These are phyloP conservation scores for Drosophila merina DNA, from an alignment of 2,888 invertebrate genomes.

Conservation along the genomic window DNA sequence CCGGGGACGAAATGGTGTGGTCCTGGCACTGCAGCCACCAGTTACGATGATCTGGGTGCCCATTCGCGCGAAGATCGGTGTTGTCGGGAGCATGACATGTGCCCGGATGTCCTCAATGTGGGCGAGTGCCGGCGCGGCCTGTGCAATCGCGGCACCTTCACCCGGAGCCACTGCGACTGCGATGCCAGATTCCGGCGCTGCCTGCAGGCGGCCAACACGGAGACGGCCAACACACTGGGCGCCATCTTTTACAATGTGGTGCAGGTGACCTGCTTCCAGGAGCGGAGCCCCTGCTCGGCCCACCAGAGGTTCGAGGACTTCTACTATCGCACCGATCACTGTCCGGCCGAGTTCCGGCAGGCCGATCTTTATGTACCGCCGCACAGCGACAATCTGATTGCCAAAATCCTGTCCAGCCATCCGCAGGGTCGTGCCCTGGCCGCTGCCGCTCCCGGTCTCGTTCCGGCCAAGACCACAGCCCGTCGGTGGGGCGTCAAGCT, in stretches of 20 bases:
- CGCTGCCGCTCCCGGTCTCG: constrained; percentile 34
- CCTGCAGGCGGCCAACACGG: constrained; percentile 87
- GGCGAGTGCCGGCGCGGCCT: constrained; percentile 87
- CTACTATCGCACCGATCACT: constrained; percentile 67
- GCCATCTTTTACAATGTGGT: constrained; percentile 90
- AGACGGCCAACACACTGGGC: constrained; percentile 89
- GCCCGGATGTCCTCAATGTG: constrained; percentile 86
- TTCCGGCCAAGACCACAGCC: constrained; percentile 57
- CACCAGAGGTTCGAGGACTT: constrained; percentile 86
- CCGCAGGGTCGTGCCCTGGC: constrained; percentile 65
- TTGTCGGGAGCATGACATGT: constrained; percentile 90
- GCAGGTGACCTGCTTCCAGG: constrained; percentile 89
- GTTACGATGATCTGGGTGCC: constrained; percentile 87
- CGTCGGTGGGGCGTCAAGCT: constrained; percentile 81
- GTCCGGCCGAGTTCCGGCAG: constrained; percentile 75
- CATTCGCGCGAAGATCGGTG: constrained; percentile 88
- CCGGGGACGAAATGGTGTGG: constrained; percentile 93
- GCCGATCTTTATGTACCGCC: constrained; percentile 82
- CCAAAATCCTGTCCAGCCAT: constrained; percentile 70
- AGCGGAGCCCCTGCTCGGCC: constrained; percentile 87
- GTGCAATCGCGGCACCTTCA: constrained; percentile 89
- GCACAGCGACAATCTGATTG: constrained; percentile 77
- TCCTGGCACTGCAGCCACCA: constrained; percentile 87
- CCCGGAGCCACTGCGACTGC: constrained; percentile 90
- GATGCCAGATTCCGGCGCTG: constrained; percentile 89